Percentiles rank a stretch among this genome's conserved stretches.
Evolutionary conservation across 2,113 vertebrate genomes (phyloP).

Genomic region (Brachionichthys hirsutus): DNA sequence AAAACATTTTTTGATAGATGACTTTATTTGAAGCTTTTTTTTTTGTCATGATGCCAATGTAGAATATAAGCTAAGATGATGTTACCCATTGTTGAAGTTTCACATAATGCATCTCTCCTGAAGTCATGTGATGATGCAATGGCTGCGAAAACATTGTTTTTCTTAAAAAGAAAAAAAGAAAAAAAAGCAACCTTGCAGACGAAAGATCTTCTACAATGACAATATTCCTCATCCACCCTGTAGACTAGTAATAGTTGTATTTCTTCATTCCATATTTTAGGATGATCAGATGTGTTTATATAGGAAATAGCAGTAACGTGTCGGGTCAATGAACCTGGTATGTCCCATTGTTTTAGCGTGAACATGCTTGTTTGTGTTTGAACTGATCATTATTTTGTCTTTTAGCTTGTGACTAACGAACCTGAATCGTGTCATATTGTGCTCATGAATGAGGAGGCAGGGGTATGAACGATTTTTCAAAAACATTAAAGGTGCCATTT

Average conservation of each 20-base stretch:
- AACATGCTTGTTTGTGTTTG: constrained; percentile 8
- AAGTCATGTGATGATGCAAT: too few relatives aligned
- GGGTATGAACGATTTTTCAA: constrained; percentile 38
- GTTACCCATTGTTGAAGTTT: constrained; percentile 50
- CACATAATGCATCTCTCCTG: constrained; percentile 1
- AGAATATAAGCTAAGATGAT: constrained; percentile 9
- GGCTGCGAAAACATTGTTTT: too few relatives aligned
- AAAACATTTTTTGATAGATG: constrained; percentile 30
- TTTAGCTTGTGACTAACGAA: constrained; percentile 54
- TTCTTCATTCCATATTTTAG: constrained; percentile 42
- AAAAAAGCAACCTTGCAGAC: too few relatives aligned
- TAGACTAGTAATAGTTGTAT: constrained; percentile 55
- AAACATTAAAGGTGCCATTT: constrained; percentile 47
- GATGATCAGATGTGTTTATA: constrained; percentile 46
- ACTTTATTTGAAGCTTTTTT: constrained; percentile 24
- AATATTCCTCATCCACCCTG: constrained; percentile 30
- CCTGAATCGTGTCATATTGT: constrained; percentile 24
- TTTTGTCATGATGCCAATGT: constrained; percentile 34
- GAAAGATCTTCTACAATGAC: constrained; percentile 38
- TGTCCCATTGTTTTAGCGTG: constrained; percentile 29
- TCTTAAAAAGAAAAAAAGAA: too few relatives aligned
- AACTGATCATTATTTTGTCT: constrained; percentile 36
- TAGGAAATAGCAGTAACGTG: constrained; percentile 37
- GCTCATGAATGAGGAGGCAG: constrained; percentile 59
- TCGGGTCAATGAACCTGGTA: constrained; percentile 18